Evolutionary conservation across 1,140 invertebrate genomes (phyloP), one percentile per base, ranked within the genome.

Genomic region (Solen grandis): DNA sequence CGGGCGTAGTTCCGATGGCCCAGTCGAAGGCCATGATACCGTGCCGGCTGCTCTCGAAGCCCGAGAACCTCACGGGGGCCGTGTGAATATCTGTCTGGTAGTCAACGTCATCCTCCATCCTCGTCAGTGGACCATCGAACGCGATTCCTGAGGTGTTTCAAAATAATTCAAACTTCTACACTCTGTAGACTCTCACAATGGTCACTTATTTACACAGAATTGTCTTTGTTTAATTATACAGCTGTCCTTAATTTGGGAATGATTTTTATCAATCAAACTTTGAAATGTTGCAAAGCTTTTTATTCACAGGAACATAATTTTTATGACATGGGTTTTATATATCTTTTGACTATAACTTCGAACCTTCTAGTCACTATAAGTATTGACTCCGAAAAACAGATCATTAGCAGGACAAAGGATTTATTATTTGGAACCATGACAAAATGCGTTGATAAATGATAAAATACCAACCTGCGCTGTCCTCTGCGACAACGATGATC

Each of bases 1-100:
- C 78, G 66, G 83, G 82, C 16, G 55, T 68, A 10, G 85, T 85
- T 13, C 87, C 87, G 38, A 88, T 62, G 33, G 87, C 85, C 84
- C 85, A 85, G 38, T 87, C 84, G 72, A 79, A 87, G n/a, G n/a
- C n/a, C n/a, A n/a, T n/a, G n/a, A n/a, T n/a, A n/a, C n/a, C n/a
- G n/a, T n/a, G n/a, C n/a, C 13, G 46, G 22, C 52, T 55, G 60
- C 81, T 85, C 22, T 76, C 75, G 68, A 86, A 88, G 16, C 84
- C 84, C 10, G 60, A 16, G 60, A 87, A 87, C 70, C 82, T 77
- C 4, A 81, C 62, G 27, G 84, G 75, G 19, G 86, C 81, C 22
- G 83, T 83, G n/a, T 74, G 59, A 16, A 46, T 52, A 68, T 87
- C 86, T 29, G 59, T 55, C 35, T 84, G 82, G 59, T 83, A 82